A percentile compares a stretch with the other conserved stretches of the same genome.
These are phyloP conservation scores for Zaprionus africanus DNA, from an alignment of 1,140 invertebrate genomes.

Conservation along the genomic window DNA sequence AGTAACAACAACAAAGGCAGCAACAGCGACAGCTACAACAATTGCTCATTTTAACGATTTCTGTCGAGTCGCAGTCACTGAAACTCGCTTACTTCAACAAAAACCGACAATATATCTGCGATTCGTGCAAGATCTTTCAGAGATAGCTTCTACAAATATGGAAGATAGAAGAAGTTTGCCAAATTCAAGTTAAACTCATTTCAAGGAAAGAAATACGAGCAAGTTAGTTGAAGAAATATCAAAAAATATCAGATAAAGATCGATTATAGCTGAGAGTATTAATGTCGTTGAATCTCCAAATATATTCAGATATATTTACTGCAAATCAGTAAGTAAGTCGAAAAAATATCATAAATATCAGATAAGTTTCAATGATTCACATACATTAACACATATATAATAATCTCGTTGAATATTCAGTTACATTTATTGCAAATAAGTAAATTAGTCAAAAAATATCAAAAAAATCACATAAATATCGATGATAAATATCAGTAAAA, in stretches of 20 bases:
- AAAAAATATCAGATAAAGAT: neutral
- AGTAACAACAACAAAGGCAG: constrained; percentile 10
- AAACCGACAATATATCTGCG: constrained; percentile 10
- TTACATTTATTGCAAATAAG: neutral
- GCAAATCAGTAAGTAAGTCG: too few relatives aligned
- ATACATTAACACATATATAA: too few relatives aligned
- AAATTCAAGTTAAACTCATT: neutral
- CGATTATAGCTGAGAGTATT: too few relatives aligned
- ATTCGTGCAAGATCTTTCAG: constrained; percentile 4
- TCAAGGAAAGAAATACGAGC: neutral
- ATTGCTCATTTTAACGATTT: constrained; percentile 61
- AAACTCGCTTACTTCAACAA: constrained; percentile 4
- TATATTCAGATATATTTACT: too few relatives aligned
- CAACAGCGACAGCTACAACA: constrained; percentile 23
- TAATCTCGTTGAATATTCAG: too few relatives aligned
- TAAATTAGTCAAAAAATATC: neutral
- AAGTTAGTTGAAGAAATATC: neutral
- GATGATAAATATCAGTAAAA: too few relatives aligned
- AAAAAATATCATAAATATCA: too few relatives aligned
- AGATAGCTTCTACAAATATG: neutral
- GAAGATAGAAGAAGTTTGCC: neutral
- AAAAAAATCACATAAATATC: neutral
- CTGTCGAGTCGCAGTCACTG: constrained; percentile 27
- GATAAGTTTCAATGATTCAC: too few relatives aligned
- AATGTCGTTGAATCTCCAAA: too few relatives aligned